Conservation (phyloP, 2,888 invertebrate genomes). For the Drosophila meridiana region DNA sequence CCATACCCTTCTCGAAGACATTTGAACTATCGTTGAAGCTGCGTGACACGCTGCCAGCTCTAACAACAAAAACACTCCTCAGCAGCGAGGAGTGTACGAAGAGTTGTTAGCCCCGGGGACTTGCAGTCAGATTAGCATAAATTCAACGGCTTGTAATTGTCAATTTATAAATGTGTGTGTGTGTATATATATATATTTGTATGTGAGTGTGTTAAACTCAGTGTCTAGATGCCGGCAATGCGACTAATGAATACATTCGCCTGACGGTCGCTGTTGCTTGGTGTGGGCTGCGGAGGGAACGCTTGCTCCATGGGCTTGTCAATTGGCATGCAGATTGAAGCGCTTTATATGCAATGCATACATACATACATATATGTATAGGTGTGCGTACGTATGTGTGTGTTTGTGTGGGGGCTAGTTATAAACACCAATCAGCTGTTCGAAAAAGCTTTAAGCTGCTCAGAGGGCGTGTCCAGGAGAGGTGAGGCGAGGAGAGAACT, state of each 20-base stretch:
- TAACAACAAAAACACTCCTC: conserved; percentile 11
- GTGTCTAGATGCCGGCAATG: conserved; percentile 59
- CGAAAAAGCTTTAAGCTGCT: conserved; percentile 16
- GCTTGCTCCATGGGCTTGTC: conserved; percentile 50
- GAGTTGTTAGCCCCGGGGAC: conserved; percentile 62
- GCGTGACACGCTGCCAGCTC: conserved; percentile 44
- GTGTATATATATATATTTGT: conserved; percentile 10
- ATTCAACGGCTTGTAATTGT: conserved; percentile 68
- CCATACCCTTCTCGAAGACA: no score
- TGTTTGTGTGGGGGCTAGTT: conserved; percentile 6
- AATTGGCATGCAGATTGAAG: conserved; percentile 44
- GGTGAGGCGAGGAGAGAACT: not conserved
- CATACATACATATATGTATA: not conserved
- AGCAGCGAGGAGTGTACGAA: conserved; percentile 58
- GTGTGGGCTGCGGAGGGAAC: conserved; percentile 47
- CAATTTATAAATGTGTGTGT: conserved; percentile 22
- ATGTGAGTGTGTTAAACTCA: conserved; percentile 40
- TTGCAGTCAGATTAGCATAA: conserved; percentile 73
- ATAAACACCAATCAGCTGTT: conserved; percentile 46
- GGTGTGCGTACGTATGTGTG: not conserved
- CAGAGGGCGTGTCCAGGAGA: conserved; percentile 20
- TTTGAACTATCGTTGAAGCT: not conserved
- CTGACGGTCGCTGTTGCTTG: conserved; percentile 33
- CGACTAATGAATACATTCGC: conserved; percentile 73
- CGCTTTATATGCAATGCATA: conserved; percentile 7